A percentile compares a stretch with the other conserved stretches of the same genome.
Conservation (phyloP, 2,113 vertebrate species). For the Thryonomys swinderianus region DNA sequence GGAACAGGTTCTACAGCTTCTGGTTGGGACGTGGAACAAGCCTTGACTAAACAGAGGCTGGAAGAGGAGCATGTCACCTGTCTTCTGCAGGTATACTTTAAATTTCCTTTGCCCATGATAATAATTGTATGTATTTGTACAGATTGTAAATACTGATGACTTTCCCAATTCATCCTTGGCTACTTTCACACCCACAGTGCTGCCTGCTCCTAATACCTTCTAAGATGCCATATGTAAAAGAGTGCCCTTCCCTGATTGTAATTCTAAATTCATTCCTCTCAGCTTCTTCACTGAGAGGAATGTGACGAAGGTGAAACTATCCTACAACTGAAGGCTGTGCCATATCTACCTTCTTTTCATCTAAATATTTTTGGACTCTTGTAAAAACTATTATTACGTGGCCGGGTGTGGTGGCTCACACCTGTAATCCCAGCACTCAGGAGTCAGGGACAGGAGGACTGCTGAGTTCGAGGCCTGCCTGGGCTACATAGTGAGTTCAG, state of each 20-base stretch:
- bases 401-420: too few species aligned
- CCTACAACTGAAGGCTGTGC: background rate
- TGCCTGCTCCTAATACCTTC: background rate
- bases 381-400: background rate
- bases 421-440: too few species aligned
- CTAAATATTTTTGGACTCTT: background rate
- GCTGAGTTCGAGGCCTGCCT: too few species aligned
- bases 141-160: conserved; percentile 30
- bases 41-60: conserved; percentile 97
- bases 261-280: background rate
- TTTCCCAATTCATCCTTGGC: background rate
- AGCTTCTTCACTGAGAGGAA: conserved; percentile 28
- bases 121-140: background rate
- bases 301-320: background rate
- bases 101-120: background rate
- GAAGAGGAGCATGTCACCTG: conserved; percentile 99
- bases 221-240: background rate
- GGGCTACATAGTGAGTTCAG: too few species aligned
- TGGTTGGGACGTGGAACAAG: conserved; percentile 99
- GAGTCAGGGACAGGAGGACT: too few species aligned
- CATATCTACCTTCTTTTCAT: background rate
- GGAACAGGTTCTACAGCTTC: conserved; percentile 98
- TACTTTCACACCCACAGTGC: background rate
- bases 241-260: background rate
- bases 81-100: conserved; percentile 91